Evolutionary conservation across 2,113 vertebrate species (phyloP), one percentile per base, ranked within the genome.

Genomic region (Dicrurus megarhynchus): DNA sequence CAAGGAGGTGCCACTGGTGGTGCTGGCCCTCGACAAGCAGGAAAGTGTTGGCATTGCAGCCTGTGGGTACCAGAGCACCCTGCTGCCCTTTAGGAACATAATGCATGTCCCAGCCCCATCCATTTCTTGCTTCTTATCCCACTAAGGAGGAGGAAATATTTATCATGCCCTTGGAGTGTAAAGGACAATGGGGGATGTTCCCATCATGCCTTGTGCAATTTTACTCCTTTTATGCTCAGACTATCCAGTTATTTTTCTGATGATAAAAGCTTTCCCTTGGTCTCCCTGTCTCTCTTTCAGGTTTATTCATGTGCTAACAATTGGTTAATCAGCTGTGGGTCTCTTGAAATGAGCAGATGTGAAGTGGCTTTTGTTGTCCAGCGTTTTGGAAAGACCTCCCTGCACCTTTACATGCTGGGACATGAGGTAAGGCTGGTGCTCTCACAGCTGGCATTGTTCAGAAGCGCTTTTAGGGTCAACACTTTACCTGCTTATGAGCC

Each of bases 281-380:
- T 94, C 69, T 93, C 76, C 55, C 74, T 79, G 74, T 92, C 69
- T 97, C 78, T 86, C 79, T 95, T 87, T 95, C 88, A 91, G 77
- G 81, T 56, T 89, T 80, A 76, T 65, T 93, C 91, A 91, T 44
- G 77, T 77, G 69, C 77, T 96, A 93, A 90, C 10, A n/a, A 85
- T 81, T 70, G 67, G 86, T 93, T 90, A 91, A 91, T 53, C 86
- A 84, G 78, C 82, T 75, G 16, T 52, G 74, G 56, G 55, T 83
- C 82, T 70, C 75, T 77, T 27, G 60, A 93, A 96, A 92, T 89
- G 76, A 90, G 83, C 73, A 97, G 87, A 87, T 73, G 70, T 68
- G 79, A 76, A 78, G 42, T 68, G 65, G 82, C 82, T 89, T 94
- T 80, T 95, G 77, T 70, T 56, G 67, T 35, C 46, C 27, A 10